Conservation (phyloP, 1,140 invertebrate species). For the Meloidogyne chitwoodi region DNA sequence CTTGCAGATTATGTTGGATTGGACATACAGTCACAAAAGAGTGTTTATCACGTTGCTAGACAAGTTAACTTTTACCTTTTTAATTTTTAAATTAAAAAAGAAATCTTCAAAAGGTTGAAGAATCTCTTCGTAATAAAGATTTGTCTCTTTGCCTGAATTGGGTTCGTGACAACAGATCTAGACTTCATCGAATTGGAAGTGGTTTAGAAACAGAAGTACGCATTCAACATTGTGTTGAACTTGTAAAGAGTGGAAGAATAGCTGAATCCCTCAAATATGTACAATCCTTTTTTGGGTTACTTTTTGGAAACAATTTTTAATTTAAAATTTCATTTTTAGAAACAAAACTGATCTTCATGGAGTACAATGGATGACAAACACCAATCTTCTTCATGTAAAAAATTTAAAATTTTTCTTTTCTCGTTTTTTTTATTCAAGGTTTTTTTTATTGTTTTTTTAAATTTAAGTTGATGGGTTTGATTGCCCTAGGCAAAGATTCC, state of each 20-base stretch:
- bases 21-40: constrained; percentile 80
- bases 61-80: no score
- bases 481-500: constrained; percentile 26
- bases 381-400: background rate
- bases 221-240: constrained; percentile 89
- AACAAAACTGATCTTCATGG: background rate
- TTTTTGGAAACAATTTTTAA: background rate
- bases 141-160: constrained; percentile 84
- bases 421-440: no score
- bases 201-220: constrained; percentile 76
- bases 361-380: constrained; percentile 1
- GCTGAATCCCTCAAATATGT: constrained; percentile 77
- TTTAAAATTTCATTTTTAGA: background rate
- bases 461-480: constrained; percentile 37
- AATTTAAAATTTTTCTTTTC: background rate
- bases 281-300: constrained; percentile 26
- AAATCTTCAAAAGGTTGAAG: constrained; percentile 66
- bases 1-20: constrained; percentile 77
- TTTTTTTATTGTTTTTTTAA: background rate
- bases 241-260: constrained; percentile 77
- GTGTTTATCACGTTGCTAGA: constrained; percentile 81
- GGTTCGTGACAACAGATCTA: constrained; percentile 95
- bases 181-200: constrained; percentile 76
- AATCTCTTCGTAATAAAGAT: constrained; percentile 71
- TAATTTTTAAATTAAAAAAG: no score